Conservation (phyloP, 2,888 invertebrate species). For the Patella pellucida region DNA sequence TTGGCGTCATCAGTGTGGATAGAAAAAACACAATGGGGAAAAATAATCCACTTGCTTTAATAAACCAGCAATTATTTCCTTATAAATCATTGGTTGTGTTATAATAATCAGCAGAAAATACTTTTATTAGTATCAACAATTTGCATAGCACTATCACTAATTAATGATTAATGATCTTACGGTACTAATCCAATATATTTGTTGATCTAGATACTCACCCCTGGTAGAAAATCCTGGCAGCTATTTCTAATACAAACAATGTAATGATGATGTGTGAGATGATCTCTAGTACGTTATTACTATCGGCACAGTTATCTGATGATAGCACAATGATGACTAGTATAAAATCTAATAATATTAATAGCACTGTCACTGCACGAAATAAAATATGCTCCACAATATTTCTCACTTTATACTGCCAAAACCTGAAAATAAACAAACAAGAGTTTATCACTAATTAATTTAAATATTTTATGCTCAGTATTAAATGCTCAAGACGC, state of each 20-base stretch:
- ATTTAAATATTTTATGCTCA: not conserved
- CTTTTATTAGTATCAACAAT: no score
- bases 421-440: constrained; percentile 45
- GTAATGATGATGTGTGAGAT: constrained; percentile 69
- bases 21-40: no score
- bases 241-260: constrained; percentile 71
- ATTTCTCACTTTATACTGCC: constrained; percentile 42
- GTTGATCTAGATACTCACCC: constrained; percentile 59
- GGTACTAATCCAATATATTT: no score
- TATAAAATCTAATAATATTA: constrained; percentile 62
- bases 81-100: no score
- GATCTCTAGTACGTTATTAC: constrained; percentile 55
- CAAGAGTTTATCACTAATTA: not conserved
- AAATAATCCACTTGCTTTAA: no score
- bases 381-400: constrained; percentile 62
- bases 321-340: constrained; percentile 61
- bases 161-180: no score
- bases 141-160: no score
- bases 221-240: constrained; percentile 69
- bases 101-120: no score
- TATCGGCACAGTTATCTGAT: constrained; percentile 40
- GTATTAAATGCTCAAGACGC: not conserved
- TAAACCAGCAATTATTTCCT: no score
- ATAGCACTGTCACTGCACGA: constrained; percentile 58
- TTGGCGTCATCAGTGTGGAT: no score